Conservation (phyloP, 2,113 vertebrate species). For the Urocitellus parryii region DNA sequence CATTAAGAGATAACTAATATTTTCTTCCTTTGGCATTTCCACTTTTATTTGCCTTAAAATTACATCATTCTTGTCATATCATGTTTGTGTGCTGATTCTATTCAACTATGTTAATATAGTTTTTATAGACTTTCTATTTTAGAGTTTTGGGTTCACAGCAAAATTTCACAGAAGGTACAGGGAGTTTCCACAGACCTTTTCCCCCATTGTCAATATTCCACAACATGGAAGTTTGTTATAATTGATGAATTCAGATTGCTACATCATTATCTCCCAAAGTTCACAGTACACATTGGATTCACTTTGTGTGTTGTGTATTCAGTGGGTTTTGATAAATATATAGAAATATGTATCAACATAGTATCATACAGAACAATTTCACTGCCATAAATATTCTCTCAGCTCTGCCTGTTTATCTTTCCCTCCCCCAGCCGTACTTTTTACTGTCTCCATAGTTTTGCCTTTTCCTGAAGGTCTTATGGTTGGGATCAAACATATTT, state of each 20-base stretch:
- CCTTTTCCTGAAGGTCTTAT: not conserved
- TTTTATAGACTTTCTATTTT: not conserved
- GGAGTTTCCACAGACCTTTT: not conserved
- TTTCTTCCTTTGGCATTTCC: constrained; percentile 1
- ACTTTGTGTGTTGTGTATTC: not conserved
- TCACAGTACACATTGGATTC: not conserved
- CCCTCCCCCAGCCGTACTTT: not conserved
- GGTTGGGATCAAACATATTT: not conserved
- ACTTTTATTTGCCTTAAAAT: constrained; percentile 53
- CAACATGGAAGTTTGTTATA: not conserved
- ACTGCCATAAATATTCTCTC: not conserved
- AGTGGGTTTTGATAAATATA: not conserved
- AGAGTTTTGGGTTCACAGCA: not conserved
- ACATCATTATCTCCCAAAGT: not conserved
- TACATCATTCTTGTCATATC: not conserved
- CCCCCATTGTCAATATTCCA: not conserved
- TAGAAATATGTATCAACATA: not conserved
- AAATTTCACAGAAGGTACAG: not conserved
- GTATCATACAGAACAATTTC: not conserved
- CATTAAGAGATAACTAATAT: not conserved
- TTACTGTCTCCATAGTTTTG: not conserved
- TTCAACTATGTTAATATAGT: not conserved
- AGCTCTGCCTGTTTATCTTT: not conserved
- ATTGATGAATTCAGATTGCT: not conserved
- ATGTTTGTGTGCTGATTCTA: not conserved